Conservation (phyloP, 2,113 vertebrate genomes). For the Psittacara wagleri region DNA sequence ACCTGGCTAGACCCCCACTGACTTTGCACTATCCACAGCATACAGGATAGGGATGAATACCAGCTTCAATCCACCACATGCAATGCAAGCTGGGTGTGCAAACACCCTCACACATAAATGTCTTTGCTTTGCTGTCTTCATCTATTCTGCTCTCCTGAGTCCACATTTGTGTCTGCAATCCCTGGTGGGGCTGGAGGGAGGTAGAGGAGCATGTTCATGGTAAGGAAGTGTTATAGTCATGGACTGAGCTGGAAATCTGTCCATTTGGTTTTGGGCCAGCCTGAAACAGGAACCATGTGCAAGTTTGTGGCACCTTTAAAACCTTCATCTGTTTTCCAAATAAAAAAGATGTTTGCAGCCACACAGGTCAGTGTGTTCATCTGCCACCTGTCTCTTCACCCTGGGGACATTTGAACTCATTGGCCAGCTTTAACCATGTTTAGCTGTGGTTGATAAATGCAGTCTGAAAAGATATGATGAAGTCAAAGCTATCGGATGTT, state of each 20-base stretch:
- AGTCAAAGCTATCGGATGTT: not conserved
- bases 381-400: not conserved
- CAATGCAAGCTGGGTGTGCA: not conserved
- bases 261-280: not conserved
- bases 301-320: not conserved
- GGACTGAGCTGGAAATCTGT: not conserved
- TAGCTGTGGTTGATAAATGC: not conserved
- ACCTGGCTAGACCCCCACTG: rapidly evolving
- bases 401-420: not conserved
- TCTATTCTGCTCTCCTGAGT: not conserved
- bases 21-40: not conserved
- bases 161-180: not conserved
- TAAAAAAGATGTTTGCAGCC: not conserved
- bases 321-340: not conserved
- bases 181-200: not conserved
- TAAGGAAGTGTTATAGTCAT: not conserved
- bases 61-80: not conserved
- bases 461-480: not conserved
- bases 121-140: not conserved
- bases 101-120: rapidly evolving
- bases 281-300: not conserved
- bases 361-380: no score
- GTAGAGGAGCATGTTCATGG: not conserved
- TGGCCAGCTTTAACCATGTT: not conserved
- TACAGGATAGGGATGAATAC: not conserved